Conservation (phyloP, 2,113 vertebrate genomes). For the Pipra filicauda region DNA sequence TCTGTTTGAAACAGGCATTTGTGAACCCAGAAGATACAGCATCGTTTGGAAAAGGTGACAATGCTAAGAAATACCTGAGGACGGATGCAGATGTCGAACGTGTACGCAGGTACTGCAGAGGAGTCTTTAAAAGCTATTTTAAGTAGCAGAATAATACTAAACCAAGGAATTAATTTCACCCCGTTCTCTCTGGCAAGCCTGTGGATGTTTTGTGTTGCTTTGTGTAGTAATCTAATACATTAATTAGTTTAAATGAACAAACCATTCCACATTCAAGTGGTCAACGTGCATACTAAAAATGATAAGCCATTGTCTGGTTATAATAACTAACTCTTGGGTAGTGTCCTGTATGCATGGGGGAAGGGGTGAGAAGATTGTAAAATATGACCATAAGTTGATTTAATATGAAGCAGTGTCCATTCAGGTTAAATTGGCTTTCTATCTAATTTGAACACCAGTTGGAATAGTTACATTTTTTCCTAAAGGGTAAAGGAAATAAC, state of each 20-base stretch:
- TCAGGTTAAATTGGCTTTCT: background rate
- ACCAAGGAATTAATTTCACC: background rate
- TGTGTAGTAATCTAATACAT: background rate
- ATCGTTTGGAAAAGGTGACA: slow-evolving; percentile 45
- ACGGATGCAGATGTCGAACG: slow-evolving; percentile 81
- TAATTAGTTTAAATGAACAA: background rate
- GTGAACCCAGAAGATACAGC: slow-evolving; percentile 79
- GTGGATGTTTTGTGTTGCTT: background rate
- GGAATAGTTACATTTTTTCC: background rate
- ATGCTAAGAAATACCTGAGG: slow-evolving; percentile 75
- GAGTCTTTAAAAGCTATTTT: background rate
- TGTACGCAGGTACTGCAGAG: slow-evolving; percentile 75
- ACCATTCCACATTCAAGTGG: background rate
- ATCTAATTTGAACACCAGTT: background rate
- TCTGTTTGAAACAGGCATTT: slow-evolving; percentile 74
- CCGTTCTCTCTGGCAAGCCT: background rate
- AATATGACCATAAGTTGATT: background rate
- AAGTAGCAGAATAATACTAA: background rate
- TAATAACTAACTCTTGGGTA: background rate
- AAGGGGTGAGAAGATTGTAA: background rate
- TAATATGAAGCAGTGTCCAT: background rate
- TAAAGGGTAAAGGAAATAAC: background rate
- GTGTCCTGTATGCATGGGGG: background rate
- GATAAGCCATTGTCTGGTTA: background rate
- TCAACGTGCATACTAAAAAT: background rate